These are phyloP conservation scores for Ginglymostoma cirratum DNA, from an alignment of 2,113 vertebrate species.

Conservation along the genomic window DNA sequence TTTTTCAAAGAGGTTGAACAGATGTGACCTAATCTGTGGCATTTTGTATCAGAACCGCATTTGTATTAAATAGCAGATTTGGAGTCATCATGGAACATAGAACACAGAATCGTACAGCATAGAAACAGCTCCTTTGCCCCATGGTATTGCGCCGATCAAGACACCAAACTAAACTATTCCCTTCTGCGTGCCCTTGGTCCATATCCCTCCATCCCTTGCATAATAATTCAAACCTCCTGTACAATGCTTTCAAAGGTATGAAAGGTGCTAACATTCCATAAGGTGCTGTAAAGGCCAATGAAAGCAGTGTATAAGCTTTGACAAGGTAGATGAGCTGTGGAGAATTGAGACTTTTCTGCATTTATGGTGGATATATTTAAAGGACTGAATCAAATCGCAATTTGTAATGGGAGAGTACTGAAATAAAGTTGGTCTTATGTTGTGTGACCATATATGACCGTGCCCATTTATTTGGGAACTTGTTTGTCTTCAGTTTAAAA, in stretches of 20 bases:
- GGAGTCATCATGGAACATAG: too few species aligned
- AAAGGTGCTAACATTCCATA: background rate
- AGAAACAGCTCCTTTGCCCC: too few species aligned
- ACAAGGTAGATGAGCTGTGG: background rate
- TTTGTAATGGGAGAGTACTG: background rate
- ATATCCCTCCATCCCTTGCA: too few species aligned
- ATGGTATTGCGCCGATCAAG: too few species aligned
- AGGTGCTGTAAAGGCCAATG: background rate
- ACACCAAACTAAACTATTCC: too few species aligned
- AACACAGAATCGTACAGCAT: too few species aligned
- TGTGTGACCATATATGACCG: too few species aligned
- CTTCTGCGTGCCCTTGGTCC: too few species aligned
- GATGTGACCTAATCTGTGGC: background rate
- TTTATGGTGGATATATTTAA: slow-evolving; percentile 25
- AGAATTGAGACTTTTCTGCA: background rate
- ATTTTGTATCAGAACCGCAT: background rate
- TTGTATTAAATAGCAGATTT: background rate
- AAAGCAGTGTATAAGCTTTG: background rate
- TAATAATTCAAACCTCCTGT: background rate
- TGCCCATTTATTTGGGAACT: background rate
- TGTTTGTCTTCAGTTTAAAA: background rate
- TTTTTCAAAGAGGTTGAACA: background rate
- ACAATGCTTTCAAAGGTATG: background rate
- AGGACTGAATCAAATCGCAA: background rate
- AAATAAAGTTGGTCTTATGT: background rate